A percentile compares a stretch with the other conserved stretches of the same genome.
phyloP scores from a whole-genome alignment of 2,113 vertebrate species.

The Chitala chitala region DNA sequence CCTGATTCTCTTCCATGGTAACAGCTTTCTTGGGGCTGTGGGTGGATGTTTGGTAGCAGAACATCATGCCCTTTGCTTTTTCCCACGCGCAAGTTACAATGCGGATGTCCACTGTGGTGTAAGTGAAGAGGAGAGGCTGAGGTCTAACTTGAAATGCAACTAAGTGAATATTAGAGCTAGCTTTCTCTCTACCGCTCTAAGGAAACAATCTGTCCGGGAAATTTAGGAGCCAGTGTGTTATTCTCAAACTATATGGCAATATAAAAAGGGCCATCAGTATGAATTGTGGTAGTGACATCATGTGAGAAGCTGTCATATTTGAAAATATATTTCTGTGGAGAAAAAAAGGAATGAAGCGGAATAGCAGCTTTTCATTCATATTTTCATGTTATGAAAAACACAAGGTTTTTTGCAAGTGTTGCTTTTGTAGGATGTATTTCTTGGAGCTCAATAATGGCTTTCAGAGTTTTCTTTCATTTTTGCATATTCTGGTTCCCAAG shows the following conservation, averaged over 20 bases:
- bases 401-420: no score
- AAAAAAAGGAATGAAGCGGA: neutral
- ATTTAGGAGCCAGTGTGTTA: neutral
- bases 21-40: no score
- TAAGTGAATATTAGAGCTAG: no score
- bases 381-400: neutral
- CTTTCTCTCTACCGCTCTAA: no score
- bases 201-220: neutral
- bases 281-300: neutral
- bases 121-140: neutral
- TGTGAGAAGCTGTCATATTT: neutral
- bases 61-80: neutral
- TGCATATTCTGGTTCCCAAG: neutral
- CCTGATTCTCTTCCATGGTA: neutral
- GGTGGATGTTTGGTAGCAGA: no score
- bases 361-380: neutral
- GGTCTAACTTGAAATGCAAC: no score
- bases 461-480: neutral
- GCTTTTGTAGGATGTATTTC: no score
- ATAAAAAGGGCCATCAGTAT: neutral
- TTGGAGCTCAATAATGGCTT: no score
- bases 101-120: neutral
- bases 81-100: no score
- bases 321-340: neutral
- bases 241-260: neutral